These are phyloP conservation scores for Ligdia adustata DNA, from an alignment of 2,888 invertebrate genomes.

Conservation along the genomic window DNA sequence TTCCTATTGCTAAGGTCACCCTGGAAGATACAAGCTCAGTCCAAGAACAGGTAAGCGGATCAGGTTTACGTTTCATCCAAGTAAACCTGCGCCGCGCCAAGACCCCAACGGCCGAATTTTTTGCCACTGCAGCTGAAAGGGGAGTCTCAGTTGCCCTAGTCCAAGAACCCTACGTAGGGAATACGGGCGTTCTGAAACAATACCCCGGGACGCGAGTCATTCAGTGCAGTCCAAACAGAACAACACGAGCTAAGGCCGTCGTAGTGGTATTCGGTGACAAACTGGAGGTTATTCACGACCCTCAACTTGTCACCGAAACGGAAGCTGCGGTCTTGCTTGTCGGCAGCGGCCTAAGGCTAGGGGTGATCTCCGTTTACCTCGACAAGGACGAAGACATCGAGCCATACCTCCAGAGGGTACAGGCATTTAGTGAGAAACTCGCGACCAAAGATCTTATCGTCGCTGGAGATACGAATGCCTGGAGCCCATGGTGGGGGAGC, in stretches of 20 bases:
- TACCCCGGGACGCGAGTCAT: background rate
- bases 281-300: background rate
- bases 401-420: background rate
- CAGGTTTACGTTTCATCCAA: no score
- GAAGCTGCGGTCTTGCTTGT: background rate
- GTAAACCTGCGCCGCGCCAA: background rate
- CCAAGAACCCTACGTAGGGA: constrained; percentile 8
- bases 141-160: background rate
- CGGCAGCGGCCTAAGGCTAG: background rate
- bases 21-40: no score
- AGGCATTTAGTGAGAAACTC: background rate
- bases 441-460: background rate
- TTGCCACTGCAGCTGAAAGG: background rate
- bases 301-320: background rate
- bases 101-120: background rate
- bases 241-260: constrained; percentile 6
- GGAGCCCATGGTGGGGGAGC: constrained; percentile 2
- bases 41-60: no score
- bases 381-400: background rate
- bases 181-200: background rate
- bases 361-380: background rate
- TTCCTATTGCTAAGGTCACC: no score
- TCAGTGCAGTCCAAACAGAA: background rate
- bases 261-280: constrained; percentile 4
- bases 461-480: background rate